Evolutionary conservation across 2,888 invertebrate species (phyloP), one percentile per base, ranked within the genome.

Genomic region (Euzophera pinguis): DNA sequence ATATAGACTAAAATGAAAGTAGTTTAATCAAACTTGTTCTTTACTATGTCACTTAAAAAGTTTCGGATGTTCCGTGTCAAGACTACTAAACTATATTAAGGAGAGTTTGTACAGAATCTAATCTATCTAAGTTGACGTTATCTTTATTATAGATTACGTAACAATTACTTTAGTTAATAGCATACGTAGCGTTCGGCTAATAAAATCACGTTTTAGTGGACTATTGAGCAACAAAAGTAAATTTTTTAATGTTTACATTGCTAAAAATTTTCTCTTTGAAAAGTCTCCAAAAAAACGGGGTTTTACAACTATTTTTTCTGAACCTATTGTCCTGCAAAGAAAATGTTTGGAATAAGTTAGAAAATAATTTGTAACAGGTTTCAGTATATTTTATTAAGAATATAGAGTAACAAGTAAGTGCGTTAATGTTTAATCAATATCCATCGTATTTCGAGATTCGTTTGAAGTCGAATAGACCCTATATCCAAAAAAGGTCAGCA

Each of bases 391-490:
- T 53, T 54, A 53, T 22, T 2, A 53, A 58, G 60, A 60, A 56
- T 56, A 52, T 47, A 54, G 49, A 47, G 50, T 38, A 41, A 50
- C 52, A 35, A 49, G 50, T 32, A 35, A 22, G 22, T 22, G 22
- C 22, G 51, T 57, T 56, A 59, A 50, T 51, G 57, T 52, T 65
- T 53, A 54, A 55, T 60, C 58, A 65, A 64, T 63, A 62, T 61
- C 56, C 54, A 54, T 52, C 49, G 42, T 52, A 59, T 59, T 55
- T 63, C 52, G 58, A 54, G 53, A 53, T 53, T 56, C 56, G 62
- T 69, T 69, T 68, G 62, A 67, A 62, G 62, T 64, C 59, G 53
- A 29, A 7, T 29, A 6, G n/a, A 57, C 56, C 58, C 61, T 61
- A 59, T 57, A 57, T 58, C 61, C 62, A 61, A 53, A 62, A 66